Evolutionary conservation across 1,140 invertebrate genomes (phyloP).

Genomic region (Venustaconcha ellipsiformis): DNA sequence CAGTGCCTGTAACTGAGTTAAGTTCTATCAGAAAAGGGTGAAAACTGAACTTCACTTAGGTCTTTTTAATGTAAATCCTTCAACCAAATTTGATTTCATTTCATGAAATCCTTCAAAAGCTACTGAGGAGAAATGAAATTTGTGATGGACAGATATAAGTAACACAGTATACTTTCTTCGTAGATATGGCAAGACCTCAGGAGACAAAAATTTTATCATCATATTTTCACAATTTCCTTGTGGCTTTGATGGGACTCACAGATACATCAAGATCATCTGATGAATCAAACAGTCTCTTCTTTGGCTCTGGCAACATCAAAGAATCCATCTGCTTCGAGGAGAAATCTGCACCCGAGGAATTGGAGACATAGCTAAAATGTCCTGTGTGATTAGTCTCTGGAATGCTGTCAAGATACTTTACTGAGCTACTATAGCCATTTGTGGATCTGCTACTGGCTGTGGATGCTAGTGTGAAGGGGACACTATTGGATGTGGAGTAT

Average conservation of each 20-base stretch:
- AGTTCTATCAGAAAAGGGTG: too few species aligned
- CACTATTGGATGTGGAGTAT: conserved; percentile 26
- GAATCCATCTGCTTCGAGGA: conserved; percentile 38
- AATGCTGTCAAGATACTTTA: conserved; percentile 33
- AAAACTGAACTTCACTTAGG: too few species aligned
- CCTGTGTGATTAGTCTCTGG: conserved; percentile 27
- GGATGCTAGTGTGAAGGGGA: conserved; percentile 3
- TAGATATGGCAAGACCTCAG: too few species aligned
- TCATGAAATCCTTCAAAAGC: too few species aligned
- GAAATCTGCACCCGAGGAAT: conserved; percentile 38
- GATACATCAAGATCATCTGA: conserved; percentile 50
- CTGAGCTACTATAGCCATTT: conserved; percentile 3
- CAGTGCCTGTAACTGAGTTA: too few species aligned
- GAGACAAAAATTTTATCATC: too few species aligned
- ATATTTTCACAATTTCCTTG: conserved; percentile 31
- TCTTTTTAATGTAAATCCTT: too few species aligned
- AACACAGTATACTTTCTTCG: too few species aligned
- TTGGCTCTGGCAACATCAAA: conserved; percentile 51
- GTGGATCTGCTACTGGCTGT: conserved; percentile 22
- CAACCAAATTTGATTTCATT: too few species aligned
- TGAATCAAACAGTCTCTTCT: conserved; percentile 57
- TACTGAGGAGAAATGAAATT: too few species aligned
- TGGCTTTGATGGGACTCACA: conserved; percentile 53
- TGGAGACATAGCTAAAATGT: conserved; percentile 55
- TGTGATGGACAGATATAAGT: too few species aligned